These are phyloP conservation scores for Chaetodon trifasciatus DNA, from an alignment of 2,797 vertebrate species.

Conservation along the genomic window DNA sequence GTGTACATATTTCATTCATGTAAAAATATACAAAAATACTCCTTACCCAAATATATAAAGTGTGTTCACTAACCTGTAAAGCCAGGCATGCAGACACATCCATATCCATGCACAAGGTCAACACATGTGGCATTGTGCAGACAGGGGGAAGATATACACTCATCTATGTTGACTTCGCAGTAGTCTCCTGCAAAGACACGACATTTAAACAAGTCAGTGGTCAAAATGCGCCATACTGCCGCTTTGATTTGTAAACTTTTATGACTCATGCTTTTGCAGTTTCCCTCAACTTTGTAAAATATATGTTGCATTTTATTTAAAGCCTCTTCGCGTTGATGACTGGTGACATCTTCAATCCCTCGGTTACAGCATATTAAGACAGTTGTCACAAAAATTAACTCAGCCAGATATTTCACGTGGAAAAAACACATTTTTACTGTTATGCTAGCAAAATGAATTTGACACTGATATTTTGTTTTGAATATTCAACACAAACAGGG, in stretches of 20 bases:
- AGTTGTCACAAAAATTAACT: constrained; percentile 38
- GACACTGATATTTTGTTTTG: constrained; percentile 17
- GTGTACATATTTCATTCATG: too few relatives aligned
- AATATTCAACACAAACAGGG: constrained; percentile 11
- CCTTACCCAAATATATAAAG: not conserved
- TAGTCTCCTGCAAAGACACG: constrained; percentile 71
- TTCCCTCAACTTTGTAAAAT: not conserved
- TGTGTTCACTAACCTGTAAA: constrained; percentile 83
- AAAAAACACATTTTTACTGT: constrained; percentile 9
- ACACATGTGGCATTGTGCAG: constrained; percentile 82
- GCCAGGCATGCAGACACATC: constrained; percentile 81
- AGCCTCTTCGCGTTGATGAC: constrained; percentile 13
- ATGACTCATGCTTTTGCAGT: constrained; percentile 30
- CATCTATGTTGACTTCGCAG: constrained; percentile 87
- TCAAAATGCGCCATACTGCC: not conserved
- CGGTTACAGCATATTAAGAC: constrained; percentile 22
- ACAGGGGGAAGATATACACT: constrained; percentile 85
- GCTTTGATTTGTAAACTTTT: constrained; percentile 16
- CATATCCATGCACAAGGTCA: constrained; percentile 81
- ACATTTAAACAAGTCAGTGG: constrained; percentile 14
- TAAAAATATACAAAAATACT: not conserved
- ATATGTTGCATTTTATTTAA: constrained; percentile 9
- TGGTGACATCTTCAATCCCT: constrained; percentile 35
- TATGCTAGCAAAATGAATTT: constrained; percentile 6
- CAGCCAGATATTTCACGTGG: constrained; percentile 1